Evolutionary conservation across 1,140 invertebrate species (phyloP).

Genomic region (Eciton burchellii): DNA sequence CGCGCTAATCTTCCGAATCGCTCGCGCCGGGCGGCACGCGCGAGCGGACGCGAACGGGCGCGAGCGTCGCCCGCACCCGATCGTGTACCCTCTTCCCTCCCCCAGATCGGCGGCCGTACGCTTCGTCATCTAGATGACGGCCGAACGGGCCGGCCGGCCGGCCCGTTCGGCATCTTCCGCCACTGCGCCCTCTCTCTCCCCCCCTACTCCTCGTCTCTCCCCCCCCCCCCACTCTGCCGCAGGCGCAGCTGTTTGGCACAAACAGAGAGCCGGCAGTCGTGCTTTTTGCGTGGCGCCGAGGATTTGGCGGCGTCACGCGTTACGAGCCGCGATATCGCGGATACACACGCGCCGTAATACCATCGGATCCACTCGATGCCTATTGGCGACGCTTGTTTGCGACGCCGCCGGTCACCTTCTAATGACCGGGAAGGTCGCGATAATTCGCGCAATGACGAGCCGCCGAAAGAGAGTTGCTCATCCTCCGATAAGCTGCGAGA

Average conservation of each 20-base stretch:
- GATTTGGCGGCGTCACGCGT: slow-evolving; percentile 80
- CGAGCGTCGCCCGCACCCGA: slow-evolving; percentile 6
- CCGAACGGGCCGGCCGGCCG: too few species aligned
- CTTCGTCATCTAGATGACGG: slow-evolving; percentile 9
- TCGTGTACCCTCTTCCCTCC: too few species aligned
- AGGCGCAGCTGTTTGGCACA: slow-evolving; percentile 76
- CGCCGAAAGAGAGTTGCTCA: too few species aligned
- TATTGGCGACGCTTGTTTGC: slow-evolving; percentile 50
- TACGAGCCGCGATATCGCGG: slow-evolving; percentile 74
- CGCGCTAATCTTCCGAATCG: slow-evolving; percentile 33
- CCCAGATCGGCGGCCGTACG: too few species aligned
- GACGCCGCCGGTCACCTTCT: slow-evolving; percentile 15
- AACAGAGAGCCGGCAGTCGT: slow-evolving; percentile 80
- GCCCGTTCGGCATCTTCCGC: slow-evolving; percentile 49
- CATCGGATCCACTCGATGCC: slow-evolving; percentile 65
- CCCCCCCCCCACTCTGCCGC: slow-evolving; percentile 36
- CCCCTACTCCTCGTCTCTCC: slow-evolving; percentile 4
- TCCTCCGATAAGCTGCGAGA: too few species aligned
- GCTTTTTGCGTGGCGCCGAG: slow-evolving; percentile 82
- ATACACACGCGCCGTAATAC: slow-evolving; percentile 64
- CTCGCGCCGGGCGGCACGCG: background rate
- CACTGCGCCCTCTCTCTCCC: slow-evolving; percentile 31
- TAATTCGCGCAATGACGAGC: background rate
- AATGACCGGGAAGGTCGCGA: slow-evolving; percentile 2
- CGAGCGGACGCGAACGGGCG: background rate